Conservation (phyloP, 2,888 invertebrate species). For the Chydorus sphaericus region DNA sequence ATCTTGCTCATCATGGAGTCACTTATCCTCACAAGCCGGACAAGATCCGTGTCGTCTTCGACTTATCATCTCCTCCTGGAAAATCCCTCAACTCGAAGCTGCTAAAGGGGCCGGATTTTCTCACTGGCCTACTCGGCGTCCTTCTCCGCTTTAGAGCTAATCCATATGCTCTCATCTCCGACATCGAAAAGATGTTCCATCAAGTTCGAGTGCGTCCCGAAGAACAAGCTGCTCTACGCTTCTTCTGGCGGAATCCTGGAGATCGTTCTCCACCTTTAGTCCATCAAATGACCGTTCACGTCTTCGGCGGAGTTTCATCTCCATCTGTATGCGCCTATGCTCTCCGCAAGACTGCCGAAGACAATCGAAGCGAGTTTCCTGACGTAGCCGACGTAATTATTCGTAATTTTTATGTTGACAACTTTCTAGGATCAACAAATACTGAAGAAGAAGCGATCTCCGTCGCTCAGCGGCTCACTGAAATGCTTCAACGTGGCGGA, state of each 20-base stretch:
- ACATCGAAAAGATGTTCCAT: constrained; percentile 18
- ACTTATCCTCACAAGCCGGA: constrained; percentile 18
- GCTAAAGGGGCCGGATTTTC: constrained; percentile 16
- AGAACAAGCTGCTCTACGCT: constrained; percentile 16
- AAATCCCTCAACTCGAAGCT: constrained; percentile 16
- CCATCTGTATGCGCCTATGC: constrained; percentile 1
- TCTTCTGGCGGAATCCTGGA: constrained; percentile 17
- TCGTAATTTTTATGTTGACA: constrained; percentile 2
- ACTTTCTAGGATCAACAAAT: not conserved
- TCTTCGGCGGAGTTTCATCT: constrained; percentile 7
- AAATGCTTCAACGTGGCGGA: not conserved
- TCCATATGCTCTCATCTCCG: constrained; percentile 12
- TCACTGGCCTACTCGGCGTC: constrained; percentile 11
- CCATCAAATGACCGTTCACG: constrained; percentile 8
- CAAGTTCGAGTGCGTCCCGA: constrained; percentile 8
- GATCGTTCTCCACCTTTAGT: not conserved
- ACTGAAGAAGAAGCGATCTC: not conserved
- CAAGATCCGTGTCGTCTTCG: constrained; percentile 19
- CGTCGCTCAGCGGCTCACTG: not conserved
- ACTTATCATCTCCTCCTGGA: constrained; percentile 16
- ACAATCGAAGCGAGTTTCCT: constrained; percentile 13
- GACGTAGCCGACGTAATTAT: constrained; percentile 17
- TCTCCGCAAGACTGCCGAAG: constrained; percentile 15
- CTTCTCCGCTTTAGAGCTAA: constrained; percentile 17
- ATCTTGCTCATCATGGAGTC: constrained; percentile 19